These are phyloP conservation scores for Dasyurus viverrinus DNA, from an alignment of 2,113 vertebrate genomes.

Conservation along the genomic window DNA sequence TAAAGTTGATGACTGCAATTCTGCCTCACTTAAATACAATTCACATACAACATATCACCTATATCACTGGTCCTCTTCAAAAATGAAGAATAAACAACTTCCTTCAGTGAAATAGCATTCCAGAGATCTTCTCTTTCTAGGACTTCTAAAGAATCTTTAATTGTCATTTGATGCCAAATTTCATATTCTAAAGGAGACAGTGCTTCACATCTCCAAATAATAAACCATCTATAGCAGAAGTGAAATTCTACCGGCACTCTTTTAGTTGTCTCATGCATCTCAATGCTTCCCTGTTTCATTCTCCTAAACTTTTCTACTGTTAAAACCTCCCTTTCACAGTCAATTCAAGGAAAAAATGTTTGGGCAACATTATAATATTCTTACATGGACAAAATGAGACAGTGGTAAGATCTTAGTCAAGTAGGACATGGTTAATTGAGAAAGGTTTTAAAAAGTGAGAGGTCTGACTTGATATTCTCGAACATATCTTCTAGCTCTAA, in stretches of 20 bases:
- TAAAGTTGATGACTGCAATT: background rate
- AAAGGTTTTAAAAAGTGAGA: background rate
- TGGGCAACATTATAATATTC: background rate
- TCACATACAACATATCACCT: background rate
- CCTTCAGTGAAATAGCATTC: constrained; percentile 21
- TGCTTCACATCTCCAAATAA: constrained; percentile 46
- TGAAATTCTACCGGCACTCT: background rate
- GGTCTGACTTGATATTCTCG: background rate
- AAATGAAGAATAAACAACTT: background rate
- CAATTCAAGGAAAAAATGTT: background rate
- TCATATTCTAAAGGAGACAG: background rate
- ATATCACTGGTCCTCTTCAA: background rate
- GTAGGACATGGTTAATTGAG: background rate
- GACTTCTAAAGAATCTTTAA: constrained; percentile 19
- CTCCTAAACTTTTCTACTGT: constrained; percentile 21
- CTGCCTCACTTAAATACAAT: background rate
- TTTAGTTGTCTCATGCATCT: background rate
- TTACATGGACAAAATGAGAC: constrained; percentile 9
- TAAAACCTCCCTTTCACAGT: constrained; percentile 13
- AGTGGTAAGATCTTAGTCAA: background rate
- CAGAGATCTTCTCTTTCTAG: background rate
- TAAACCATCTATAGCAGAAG: constrained; percentile 20
- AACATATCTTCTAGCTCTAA: background rate
- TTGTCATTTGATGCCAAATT: background rate
- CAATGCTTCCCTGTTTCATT: constrained; percentile 22